These are phyloP conservation scores for Enoplosus armatus DNA, from an alignment of 2,797 vertebrate genomes.

Conservation along the genomic window DNA sequence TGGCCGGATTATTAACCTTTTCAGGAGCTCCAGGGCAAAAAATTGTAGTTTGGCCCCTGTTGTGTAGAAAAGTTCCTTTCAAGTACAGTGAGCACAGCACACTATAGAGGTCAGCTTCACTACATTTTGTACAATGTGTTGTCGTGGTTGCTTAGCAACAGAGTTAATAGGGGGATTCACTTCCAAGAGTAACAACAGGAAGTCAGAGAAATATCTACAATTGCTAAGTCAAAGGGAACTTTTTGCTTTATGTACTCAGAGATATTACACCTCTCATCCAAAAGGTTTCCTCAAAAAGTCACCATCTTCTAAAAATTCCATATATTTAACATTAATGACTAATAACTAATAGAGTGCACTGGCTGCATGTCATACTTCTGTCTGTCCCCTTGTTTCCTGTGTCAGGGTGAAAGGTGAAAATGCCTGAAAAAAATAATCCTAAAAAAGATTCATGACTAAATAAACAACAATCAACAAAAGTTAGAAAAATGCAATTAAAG, in stretches of 20 bases:
- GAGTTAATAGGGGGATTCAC: not conserved
- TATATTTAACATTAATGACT: too few species aligned
- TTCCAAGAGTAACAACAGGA: not conserved
- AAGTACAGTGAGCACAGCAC: not conserved
- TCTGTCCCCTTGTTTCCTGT: too few species aligned
- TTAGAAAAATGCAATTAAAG: too few species aligned
- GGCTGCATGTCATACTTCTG: too few species aligned
- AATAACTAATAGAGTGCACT: too few species aligned
- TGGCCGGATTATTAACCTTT: not conserved
- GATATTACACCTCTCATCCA: not conserved
- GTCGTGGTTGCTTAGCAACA: constrained; percentile 5
- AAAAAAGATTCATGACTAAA: too few species aligned
- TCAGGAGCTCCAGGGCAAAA: not conserved
- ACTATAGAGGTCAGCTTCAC: not conserved
- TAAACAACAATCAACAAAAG: too few species aligned
- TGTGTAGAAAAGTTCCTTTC: constrained; percentile 10
- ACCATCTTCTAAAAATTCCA: too few species aligned
- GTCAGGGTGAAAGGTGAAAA: too few species aligned
- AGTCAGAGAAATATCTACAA: too few species aligned
- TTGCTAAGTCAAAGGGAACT: too few species aligned
- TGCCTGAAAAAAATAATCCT: too few species aligned
- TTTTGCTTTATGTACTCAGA: not conserved
- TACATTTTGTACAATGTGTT: constrained; percentile 4
- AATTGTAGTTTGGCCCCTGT: not conserved
- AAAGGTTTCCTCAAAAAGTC: not conserved